phyloP scores from a whole-genome alignment of 2,797 vertebrate genomes.

The Falco novaeseelandiae region DNA sequence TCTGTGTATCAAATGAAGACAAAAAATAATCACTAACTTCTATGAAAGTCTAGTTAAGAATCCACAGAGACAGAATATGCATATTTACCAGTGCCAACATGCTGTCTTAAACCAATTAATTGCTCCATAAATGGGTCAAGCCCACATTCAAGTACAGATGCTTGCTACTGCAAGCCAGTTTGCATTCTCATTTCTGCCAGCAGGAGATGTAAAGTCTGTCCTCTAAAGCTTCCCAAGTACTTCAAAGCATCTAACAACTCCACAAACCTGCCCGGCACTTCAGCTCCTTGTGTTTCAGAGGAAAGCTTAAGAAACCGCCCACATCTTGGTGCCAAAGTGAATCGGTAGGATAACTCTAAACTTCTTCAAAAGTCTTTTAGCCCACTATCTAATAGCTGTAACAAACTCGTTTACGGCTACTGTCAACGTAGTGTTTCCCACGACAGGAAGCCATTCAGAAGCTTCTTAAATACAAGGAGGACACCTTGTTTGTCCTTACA shows the following conservation, averaged over 20 bases:
- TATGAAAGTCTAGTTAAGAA: neutral
- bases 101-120: neutral
- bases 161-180: neutral
- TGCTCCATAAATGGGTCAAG: neutral
- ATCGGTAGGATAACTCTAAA: neutral
- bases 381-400: neutral
- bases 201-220: neutral
- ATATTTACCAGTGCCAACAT: neutral
- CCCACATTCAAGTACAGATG: neutral
- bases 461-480: neutral
- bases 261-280: neutral
- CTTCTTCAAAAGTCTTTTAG: neutral
- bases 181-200: neutral
- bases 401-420: accelerated
- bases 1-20: conserved; percentile 73
- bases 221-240: neutral
- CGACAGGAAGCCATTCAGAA: neutral
- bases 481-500: no score
- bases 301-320: neutral
- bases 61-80: neutral
- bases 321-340: neutral
- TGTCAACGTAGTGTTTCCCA: neutral
- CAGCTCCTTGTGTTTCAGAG: neutral
- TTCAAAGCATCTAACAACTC: neutral
- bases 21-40: neutral